Base-by-base conservation (phyloP, 1,140 invertebrate species). In the Caenorhabditis remanei region DNA sequence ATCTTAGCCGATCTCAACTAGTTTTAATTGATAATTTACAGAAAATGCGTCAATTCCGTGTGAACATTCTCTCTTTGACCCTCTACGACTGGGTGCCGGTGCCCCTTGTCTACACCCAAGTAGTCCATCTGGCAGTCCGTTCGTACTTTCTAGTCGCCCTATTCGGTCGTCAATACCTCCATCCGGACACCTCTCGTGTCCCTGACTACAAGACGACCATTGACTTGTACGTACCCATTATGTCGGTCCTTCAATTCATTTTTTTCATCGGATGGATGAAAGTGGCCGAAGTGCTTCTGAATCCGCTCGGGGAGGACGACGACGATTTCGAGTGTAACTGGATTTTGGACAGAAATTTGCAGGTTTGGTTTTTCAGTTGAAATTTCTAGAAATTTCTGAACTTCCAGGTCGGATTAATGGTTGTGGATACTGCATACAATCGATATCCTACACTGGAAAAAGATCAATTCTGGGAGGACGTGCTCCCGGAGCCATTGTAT, bases 21-120 rank as follows among this genome's bases (percentile, higher is more conserved):
- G 2, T 32, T 2, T 32, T 0, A 32, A 32, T 2, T 2, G 32
- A 32, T n/a, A n/a, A n/a, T 21, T 82, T 92, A 85, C 71, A 91
- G 87, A 92, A 92, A 87, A 88, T 92, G 55, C 88, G 90, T 19
- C 88, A 89, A 61, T 92, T 90, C 61, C 90, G 92, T 48, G 85
- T 91, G 8, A 88, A 91, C 85, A 88, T 92, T 46, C 67, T 93
- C 9, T 90, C 83, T n/a, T 83, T 92, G 41, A 92, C 90, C 6
- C 75, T 92, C 13, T 93, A 86, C 79, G 91, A 92, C 75, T 91
- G 90, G 91, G 90, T 92, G 21, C 88, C 92, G 7, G 89, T 92
- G 24, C 90, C 92, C 9, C 79, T 93, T 16, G 88, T 90, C 19
- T 90, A 91, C 24, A 87, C 86, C 55, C 85, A 88, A 65, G 88